phyloP scores from a whole-genome alignment of 2,888 invertebrate species.

The Zygaena filipendulae region DNA sequence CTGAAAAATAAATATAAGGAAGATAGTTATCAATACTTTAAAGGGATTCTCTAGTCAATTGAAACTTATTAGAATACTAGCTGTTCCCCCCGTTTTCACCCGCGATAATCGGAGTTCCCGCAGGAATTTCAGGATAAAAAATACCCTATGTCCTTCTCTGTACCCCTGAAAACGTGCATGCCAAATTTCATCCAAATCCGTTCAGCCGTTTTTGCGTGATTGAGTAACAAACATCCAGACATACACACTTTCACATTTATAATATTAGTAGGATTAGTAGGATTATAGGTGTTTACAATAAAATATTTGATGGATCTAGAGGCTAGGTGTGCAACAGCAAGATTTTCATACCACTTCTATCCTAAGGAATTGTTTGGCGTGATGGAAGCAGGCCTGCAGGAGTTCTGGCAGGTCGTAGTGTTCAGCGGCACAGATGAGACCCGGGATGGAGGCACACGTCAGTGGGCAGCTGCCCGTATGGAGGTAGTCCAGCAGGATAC shows the following conservation, averaged over 20 bases:
- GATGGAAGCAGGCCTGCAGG: slow-evolving; percentile 94
- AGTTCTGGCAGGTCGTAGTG: slow-evolving; percentile 94
- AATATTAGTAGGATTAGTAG: no score
- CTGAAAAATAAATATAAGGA: slow-evolving; percentile 36
- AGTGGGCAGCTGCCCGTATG: slow-evolving; percentile 93
- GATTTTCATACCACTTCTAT: slow-evolving; percentile 89
- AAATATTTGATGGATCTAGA: no score
- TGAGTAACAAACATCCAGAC: no score
- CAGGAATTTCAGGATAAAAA: no score
- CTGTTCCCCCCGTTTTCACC: no score
- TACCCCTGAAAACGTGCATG: no score
- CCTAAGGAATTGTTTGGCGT: slow-evolving; percentile 92
- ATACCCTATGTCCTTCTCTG: no score
- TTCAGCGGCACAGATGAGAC: slow-evolving; percentile 93
- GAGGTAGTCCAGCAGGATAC: slow-evolving; percentile 89
- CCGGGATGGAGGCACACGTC: slow-evolving; percentile 92
- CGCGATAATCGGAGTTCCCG: no score
- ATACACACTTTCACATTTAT: no score
- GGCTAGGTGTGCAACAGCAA: no score
- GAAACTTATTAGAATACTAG: slow-evolving; percentile 9
- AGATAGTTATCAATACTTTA: slow-evolving; percentile 1
- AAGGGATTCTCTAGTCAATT: not conserved
- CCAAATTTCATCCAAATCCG: no score
- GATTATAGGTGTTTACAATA: not conserved
- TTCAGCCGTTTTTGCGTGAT: no score